phyloP scores from a whole-genome alignment of 2,797 vertebrate genomes.

The Acomys russatus region DNA sequence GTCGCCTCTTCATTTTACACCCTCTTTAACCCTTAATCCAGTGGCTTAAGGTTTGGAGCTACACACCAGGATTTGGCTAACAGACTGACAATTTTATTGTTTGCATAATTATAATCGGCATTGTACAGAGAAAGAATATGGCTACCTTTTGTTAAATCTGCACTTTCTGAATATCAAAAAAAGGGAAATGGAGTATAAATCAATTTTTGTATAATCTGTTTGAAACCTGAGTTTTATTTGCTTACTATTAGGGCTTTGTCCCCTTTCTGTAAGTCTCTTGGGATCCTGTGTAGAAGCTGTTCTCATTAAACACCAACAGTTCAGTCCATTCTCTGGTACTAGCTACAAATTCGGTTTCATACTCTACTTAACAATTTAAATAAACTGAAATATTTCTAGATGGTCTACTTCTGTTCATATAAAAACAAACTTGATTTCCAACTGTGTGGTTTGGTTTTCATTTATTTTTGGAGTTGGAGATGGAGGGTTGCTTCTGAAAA shows the following conservation, averaged over 20 bases:
- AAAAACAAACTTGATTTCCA: conserved; percentile 78
- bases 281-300: conserved; percentile 86
- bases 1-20: conserved; percentile 69
- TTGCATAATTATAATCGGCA: conserved; percentile 75
- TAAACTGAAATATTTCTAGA: conserved; percentile 87
- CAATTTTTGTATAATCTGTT: conserved; percentile 86
- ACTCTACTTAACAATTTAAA: conserved; percentile 85
- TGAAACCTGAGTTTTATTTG: conserved; percentile 87
- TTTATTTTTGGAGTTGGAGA: conserved; percentile 54
- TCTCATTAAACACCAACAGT: conserved; percentile 84
- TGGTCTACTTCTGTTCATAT: conserved; percentile 85
- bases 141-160: conserved; percentile 87
- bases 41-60: conserved; percentile 83
- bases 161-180: conserved; percentile 89
- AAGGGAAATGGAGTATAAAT: conserved; percentile 86
- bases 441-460: conserved; percentile 74
- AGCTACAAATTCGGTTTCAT: conserved; percentile 83
- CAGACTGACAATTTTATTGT: conserved; percentile 66
- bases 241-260: conserved; percentile 85
- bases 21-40: conserved; percentile 77
- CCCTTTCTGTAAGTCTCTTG: conserved; percentile 82
- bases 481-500: conserved; percentile 52
- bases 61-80: conserved; percentile 78
- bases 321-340: conserved; percentile 86
- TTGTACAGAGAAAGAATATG: conserved; percentile 80